These are phyloP conservation scores for Anneissia japonica DNA, from an alignment of 35 echinoderm and acorn worm species.

Conservation along the genomic window DNA sequence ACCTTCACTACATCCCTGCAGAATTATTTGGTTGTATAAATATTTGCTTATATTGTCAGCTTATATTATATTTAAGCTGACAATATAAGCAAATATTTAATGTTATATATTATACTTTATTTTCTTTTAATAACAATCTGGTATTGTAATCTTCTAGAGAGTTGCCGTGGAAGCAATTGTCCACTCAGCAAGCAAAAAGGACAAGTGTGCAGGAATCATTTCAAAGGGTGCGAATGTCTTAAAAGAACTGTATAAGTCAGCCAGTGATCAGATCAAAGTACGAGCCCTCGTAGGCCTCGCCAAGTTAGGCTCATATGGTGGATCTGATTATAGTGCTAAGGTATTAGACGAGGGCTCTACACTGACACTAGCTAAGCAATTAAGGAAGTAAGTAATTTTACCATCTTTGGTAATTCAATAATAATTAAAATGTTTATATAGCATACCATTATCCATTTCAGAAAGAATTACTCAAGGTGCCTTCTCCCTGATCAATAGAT, in stretches of 20 bases:
- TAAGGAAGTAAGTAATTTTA: constrained; percentile 69
- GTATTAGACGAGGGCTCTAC: constrained; percentile 75
- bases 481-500: too few species aligned
- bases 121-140: too few species aligned
- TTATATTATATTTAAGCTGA: too few species aligned
- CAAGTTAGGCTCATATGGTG: constrained; percentile 86
- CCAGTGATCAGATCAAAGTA: constrained; percentile 71
- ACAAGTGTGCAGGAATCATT: constrained; percentile 73
- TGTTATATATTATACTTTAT: too few species aligned
- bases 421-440: too few species aligned
- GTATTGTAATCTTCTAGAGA: constrained; percentile 19
- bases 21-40: too few species aligned
- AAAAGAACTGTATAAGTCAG: constrained; percentile 70
- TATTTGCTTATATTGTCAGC: too few species aligned
- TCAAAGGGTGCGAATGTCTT: constrained; percentile 58
- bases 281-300: constrained; percentile 85
- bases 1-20: too few species aligned
- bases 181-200: constrained; percentile 76
- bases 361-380: constrained; percentile 60
- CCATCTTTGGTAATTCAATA: too few species aligned
- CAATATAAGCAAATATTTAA: too few species aligned
- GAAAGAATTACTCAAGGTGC: too few species aligned
- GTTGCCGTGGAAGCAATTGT: constrained; percentile 86
- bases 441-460: too few species aligned
- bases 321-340: constrained; percentile 65